These are phyloP conservation scores for Hiodon alosoides DNA, from an alignment of 2,113 vertebrate species.

Conservation along the genomic window DNA sequence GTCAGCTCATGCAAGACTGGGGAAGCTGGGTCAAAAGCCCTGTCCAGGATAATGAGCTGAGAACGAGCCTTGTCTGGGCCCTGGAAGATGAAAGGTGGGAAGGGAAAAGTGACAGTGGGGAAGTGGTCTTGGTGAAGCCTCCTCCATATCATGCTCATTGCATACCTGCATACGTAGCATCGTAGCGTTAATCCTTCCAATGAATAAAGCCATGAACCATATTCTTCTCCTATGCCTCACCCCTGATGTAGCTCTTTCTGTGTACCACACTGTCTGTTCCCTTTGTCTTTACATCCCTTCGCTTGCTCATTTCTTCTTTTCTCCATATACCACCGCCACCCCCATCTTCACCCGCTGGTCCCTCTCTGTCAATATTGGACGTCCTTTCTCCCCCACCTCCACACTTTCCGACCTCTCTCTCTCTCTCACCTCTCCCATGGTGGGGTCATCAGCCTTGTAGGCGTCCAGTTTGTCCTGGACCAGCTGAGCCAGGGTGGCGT, in stretches of 20 bases:
- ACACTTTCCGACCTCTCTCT: not conserved
- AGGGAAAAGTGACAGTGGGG: no score
- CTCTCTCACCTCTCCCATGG: conserved; percentile 85
- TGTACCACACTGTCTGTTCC: no score
- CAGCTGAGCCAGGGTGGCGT: conserved; percentile 86
- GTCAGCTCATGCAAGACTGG: conserved; percentile 91
- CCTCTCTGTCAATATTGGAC: no score
- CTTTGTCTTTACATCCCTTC: not conserved
- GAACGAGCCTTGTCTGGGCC: conserved; percentile 92
- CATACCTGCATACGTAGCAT: no score
- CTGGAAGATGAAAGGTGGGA: conserved; percentile 48
- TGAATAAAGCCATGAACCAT: no score
- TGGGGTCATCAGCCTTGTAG: conserved; percentile 95
- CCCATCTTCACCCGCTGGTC: no score
- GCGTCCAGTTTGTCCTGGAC: conserved; percentile 96
- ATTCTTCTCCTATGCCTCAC: no score
- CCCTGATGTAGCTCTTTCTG: no score
- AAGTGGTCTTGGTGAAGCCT: not conserved
- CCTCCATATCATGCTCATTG: not conserved
- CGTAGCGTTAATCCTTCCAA: no score
- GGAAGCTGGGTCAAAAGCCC: conserved; percentile 85
- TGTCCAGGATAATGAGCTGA: conserved; percentile 92
- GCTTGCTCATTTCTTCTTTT: not conserved
- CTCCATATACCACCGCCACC: not conserved
- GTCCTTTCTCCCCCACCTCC: not conserved